A percentile compares a stretch with the other conserved stretches of the same genome.
Conservation (phyloP, 2,888 invertebrate species). For the Bembecia ichneumoniformis region DNA sequence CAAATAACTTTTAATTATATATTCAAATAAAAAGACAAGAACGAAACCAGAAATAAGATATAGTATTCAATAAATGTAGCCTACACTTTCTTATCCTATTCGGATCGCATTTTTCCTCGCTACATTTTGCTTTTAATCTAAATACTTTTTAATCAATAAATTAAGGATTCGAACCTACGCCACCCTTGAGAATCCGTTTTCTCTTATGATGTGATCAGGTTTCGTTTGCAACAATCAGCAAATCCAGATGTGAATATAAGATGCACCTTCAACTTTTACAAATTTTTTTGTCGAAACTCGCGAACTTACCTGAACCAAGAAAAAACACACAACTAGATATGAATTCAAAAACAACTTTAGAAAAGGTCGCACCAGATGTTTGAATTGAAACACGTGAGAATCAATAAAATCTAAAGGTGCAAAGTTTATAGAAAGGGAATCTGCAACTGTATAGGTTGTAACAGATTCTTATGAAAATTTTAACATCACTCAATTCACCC, state of each 20-base stretch:
- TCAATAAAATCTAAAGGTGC: slow-evolving; percentile 39
- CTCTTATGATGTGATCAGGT: too few relatives aligned
- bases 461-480: slow-evolving; percentile 11
- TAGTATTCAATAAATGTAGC: too few relatives aligned
- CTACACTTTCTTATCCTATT: too few relatives aligned
- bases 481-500: slow-evolving; percentile 11
- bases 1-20: too few relatives aligned
- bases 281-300: slow-evolving; percentile 33
- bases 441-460: slow-evolving; percentile 38
- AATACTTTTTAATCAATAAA: too few relatives aligned
- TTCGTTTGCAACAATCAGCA: too few relatives aligned
- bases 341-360: slow-evolving; percentile 37
- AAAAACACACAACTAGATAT: slow-evolving; percentile 43
- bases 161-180: too few relatives aligned
- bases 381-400: slow-evolving; percentile 32
- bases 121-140: too few relatives aligned
- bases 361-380: slow-evolving; percentile 52
- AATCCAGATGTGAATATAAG: background rate
- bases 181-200: too few relatives aligned
- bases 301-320: slow-evolving; percentile 51
- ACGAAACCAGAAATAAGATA: too few relatives aligned
- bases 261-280: background rate
- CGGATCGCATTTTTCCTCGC: too few relatives aligned
- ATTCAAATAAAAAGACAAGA: too few relatives aligned
- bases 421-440: slow-evolving; percentile 44